Base-by-base conservation (phyloP, 2,888 invertebrate genomes). In the Agriotes lineatus region DNA sequence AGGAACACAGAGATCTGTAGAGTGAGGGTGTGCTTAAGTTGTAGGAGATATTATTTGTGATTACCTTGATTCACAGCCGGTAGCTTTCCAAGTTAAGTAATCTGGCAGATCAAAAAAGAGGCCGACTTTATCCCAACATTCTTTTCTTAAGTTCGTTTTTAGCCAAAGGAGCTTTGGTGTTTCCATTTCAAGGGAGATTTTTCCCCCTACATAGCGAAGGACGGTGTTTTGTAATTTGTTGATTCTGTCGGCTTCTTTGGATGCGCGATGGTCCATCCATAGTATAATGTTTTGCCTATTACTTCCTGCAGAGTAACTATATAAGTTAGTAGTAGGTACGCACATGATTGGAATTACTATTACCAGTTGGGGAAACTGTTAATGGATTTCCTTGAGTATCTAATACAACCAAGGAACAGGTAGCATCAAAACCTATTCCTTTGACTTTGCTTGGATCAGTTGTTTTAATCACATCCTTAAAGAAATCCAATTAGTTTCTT, bases 141-240 rank as follows among this genome's bases (percentile, higher is more conserved):
- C 80, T 0, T 88, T 83, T 3, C 76, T 79, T 7, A 94, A 80
- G 84, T 93, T 87, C 75, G 87, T 90, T 83, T 97, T 97, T 0
- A 98, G 82, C 98, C 98, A 99, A 22, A 97, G 83, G 14, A 98
- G 83, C 86, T 98, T 99, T 0, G 98, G 97, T 67, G 94, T 92
- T 87, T 98, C 91, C 97, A 98, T 98, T 88, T 98, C 98, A n/a
- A 96, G 86, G 0, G 97, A 97, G 4, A 98, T 93, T 85, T 91
- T 92, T 0, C 96, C 96, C 1, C 98, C 98, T 1, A 96, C 95
- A 85, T 92, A 95, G 76, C 92, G 89, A 0, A 98, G 86, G 14
- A 96, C 89, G 1, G 89, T 85, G 85, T 96, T 94, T 6, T 89
- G 86, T 0, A 90, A 89, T 50, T 86, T 85, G 81, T 97, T 97